phyloP scores from a whole-genome alignment of 2,888 invertebrate genomes.

The Copidosoma aretas region DNA sequence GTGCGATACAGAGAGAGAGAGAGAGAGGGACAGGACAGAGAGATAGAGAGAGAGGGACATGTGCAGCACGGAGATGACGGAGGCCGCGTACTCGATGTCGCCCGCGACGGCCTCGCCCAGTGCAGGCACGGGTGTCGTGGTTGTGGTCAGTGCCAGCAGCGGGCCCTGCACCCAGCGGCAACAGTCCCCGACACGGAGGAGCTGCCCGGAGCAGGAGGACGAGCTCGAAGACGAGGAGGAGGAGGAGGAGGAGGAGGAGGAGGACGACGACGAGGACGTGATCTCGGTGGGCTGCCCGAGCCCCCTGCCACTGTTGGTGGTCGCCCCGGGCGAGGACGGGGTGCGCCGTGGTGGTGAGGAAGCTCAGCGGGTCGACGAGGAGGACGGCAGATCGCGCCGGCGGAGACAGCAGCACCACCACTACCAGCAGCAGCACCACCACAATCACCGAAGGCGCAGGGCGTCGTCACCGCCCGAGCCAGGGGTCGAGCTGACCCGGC shows the following conservation, averaged over 20 bases:
- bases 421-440: background rate
- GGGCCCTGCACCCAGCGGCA: conserved; percentile 57
- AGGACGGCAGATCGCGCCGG: conserved; percentile 43
- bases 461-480: background rate
- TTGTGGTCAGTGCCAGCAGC: conserved; percentile 60
- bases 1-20: background rate
- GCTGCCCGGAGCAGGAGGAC: background rate
- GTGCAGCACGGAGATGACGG: conserved; percentile 62
- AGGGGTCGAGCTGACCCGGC: background rate
- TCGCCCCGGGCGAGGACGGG: conserved; percentile 59
- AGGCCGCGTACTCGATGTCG: conserved; percentile 57
- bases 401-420: conserved; percentile 15
- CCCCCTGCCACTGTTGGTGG: conserved; percentile 62
- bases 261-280: conserved; percentile 69
- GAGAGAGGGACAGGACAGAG: background rate
- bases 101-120: conserved; percentile 49
- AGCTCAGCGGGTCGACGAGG: background rate
- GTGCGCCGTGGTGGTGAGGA: conserved; percentile 53
- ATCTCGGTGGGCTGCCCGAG: conserved; percentile 81
- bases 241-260: conserved; percentile 65
- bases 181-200: background rate
- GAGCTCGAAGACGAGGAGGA: background rate
- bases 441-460: background rate
- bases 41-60: conserved; percentile 41
- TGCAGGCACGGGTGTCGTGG: conserved; percentile 44